Percentiles rank a stretch among this genome's conserved stretches.
phyloP scores from a whole-genome alignment of 2,797 vertebrate genomes.

The Graptemys geographica region DNA sequence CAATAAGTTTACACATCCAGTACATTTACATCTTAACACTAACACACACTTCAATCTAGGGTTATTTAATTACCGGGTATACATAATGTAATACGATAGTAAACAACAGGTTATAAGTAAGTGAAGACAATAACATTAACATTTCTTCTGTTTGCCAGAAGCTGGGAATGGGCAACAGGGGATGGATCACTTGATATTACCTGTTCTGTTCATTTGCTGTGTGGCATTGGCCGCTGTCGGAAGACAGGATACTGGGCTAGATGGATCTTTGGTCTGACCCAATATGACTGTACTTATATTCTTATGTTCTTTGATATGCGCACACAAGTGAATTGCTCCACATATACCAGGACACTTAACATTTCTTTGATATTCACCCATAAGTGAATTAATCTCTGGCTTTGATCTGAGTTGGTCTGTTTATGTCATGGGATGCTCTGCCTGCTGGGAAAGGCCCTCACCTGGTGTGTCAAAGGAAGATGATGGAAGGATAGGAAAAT shows the following conservation, averaged over 20 bases:
- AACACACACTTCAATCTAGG: background rate
- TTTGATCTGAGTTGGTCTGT: background rate
- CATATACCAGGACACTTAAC: background rate
- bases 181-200: too few relatives aligned
- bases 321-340: too few relatives aligned
- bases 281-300: too few relatives aligned
- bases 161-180: too few relatives aligned
- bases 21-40: background rate
- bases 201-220: too few relatives aligned
- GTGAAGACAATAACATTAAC: background rate
- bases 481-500: background rate
- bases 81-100: background rate
- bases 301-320: too few relatives aligned
- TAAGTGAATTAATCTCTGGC: background rate
- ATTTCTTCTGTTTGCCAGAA: too few relatives aligned
- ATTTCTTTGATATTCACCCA: background rate
- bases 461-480: background rate
- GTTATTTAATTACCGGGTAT: background rate
- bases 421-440: background rate
- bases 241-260: too few relatives aligned
- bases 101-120: background rate
- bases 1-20: background rate
- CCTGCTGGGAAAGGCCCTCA: background rate
- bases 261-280: too few relatives aligned
- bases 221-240: too few relatives aligned